Evolutionary conservation across 2,888 invertebrate species (phyloP), one percentile per base, ranked within the genome.

Genomic region (Folsomia candida): DNA sequence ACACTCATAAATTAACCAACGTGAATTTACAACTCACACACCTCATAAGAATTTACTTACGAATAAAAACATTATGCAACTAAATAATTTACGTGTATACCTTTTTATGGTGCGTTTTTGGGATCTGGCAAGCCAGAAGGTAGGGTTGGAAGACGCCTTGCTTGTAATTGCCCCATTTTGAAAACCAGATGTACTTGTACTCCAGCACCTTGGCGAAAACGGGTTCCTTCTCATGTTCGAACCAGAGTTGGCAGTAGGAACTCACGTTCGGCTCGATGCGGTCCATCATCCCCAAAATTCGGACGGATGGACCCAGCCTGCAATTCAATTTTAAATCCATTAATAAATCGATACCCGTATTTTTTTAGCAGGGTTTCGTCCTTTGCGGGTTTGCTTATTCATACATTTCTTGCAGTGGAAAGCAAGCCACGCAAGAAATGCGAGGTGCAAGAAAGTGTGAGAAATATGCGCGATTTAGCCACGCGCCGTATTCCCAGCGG

Each of bases 161-260:
- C 82, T 92, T 91, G 84, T 93, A 93, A 84, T 94, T 94, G 71
- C 94, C 94, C 95, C 94, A 95, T 83, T 93, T 93, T 80, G 90
- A 89, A 83, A 93, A 92, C 95, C 95, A 95, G 80, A 94, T 92
- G 83, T 94, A 94, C 83, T 94, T 94, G 85, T 94, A 94, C 84
- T 94, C 94, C 79, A 92, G 89, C 24, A 89, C 90, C 72, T 78
- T 78, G 47, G 81, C 79, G 72, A 81, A 87, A 28, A 90, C 90
- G 0, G 94, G 93, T 80, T 91, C 91, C 78, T 89, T 89, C 80
- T 90, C 89, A 47, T 90, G 90, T 80, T 92, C 91, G 84, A 91
- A 94, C 94, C 93, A 94, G 79, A 94, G 88, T 83, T 92, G 94
- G 83, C 93, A 94, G 83, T 89, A 91, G 6, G 92, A 93, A 80